Evolutionary conservation across 2,888 invertebrate species (phyloP), one percentile per base, ranked within the genome.

Genomic region (Ochropacha duplaris): DNA sequence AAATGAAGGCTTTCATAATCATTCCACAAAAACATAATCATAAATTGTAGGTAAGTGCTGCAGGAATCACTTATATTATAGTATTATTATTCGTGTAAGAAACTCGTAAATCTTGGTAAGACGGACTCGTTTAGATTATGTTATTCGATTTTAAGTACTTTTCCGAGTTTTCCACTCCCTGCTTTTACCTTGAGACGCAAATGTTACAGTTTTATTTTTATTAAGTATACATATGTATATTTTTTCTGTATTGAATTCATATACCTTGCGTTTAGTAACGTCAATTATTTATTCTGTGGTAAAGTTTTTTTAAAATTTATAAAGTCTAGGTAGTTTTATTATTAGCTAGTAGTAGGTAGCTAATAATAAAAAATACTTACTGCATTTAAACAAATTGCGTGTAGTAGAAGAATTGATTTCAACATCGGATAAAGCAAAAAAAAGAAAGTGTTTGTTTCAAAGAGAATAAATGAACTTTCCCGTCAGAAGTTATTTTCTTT

Each of bases 401-500:
- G 8, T 9, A 3, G 19, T 19, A 6, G 44, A 16, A 44, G 50
- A 28, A 26, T 28, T 51, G 4, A n/a, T 51, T 28, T 51, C 50
- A 51, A 19, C 16, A 28, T 50, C 50, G 14, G 28, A 16, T 24
- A 28, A 26, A 28, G 50, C 28, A 4, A 16, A 60, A 66, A 60
- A 65, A 54, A 63, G 64, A 61, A 60, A 36, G 62, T 63, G 63
- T 59, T 59, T 19, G 56, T 22, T 71, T 59, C 62, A 59, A 69
- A 64, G 55, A 62, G 68, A 69, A 78, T 54, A 72, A 74, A 76
- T 76, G 68, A 62, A 65, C 58, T 54, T 56, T 60, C 66, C 65
- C 61, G 59, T 62, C 62, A 57, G 60, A 63, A 69, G 64, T 68
- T 70, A 69, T 73, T 78, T 75, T 67, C 66, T 72, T 75, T 73